Base-by-base conservation (phyloP, 2,113 vertebrate species). In the Gallinago media region DNA sequence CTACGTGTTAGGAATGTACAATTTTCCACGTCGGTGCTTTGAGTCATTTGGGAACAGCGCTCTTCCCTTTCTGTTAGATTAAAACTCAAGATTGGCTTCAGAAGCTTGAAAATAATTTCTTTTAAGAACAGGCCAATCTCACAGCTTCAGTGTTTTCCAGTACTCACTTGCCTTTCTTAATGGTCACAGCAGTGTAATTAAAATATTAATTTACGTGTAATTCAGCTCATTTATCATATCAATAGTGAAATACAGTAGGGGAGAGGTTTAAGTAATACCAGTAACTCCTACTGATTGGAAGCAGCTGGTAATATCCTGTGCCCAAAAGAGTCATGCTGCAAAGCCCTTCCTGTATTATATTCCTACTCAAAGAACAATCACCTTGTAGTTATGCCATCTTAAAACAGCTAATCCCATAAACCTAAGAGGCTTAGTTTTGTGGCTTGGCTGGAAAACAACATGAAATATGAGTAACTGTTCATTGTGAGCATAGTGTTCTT, bases 391-490 rank as follows among this genome's bases (percentile, higher is more conserved):
- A 71, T 23, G 20, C 63, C 50, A 50, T 52, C n/a, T 93, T 87
- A 80, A 95, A 94, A n/a, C 44, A 87, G 44, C 68, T 73, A 83
- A 92, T 92, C 94, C 49, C 61, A 68, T 67, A 79, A 94, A 74
- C 11, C 68, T 34, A 66, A 84, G 47, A 66, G 73, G 58, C 52
- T 92, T 85, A 93, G 38, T 49, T 88, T 76, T 85, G 29, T 87
- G 63, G 12, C 46, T 84, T 94, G 23, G 62, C 23, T 85, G 40
- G 42, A 76, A 88, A 92, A 93, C 58, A 88, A 61, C 59, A 61
- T 81, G 82, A 93, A 89, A 89, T 72, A 62, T 4, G 83, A 96
- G 79, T 56, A 92, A 62, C 29, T 55, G 50, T 63, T 83, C 40
- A 26, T 56, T 47, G 49, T 75, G 11, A 86, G 56, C 73, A 38